A percentile compares a stretch with the other conserved stretches of the same genome.
Conservation (phyloP, 2,888 invertebrate species). For the Drepanosiphum platanoidis region DNA sequence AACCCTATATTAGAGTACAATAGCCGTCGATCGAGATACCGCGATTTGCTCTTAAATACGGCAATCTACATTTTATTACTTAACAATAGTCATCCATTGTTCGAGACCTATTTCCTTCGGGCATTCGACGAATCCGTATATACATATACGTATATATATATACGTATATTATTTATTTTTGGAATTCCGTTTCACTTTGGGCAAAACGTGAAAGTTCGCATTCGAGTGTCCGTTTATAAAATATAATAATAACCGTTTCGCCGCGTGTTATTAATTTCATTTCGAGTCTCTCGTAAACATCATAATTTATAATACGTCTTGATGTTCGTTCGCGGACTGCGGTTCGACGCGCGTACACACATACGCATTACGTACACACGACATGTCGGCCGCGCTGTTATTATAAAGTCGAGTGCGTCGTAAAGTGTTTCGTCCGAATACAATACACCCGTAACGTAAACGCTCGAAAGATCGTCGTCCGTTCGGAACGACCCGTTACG, state of each 20-base stretch:
- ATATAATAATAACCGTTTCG: no score
- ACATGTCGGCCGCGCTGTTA: neutral
- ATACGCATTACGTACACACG: neutral
- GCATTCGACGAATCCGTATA: conserved; percentile 1
- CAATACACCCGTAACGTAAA: neutral
- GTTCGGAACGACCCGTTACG: neutral
- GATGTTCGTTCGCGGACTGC: no score
- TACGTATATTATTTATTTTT: conserved; percentile 36
- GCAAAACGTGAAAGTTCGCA: conserved; percentile 33
- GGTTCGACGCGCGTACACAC: no score
- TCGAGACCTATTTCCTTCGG: conserved; percentile 41
- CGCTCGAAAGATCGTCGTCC: neutral
- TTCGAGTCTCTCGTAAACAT: no score
- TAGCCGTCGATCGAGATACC: conserved; percentile 10
- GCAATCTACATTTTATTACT: conserved; percentile 53
- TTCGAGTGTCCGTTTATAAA: no score
- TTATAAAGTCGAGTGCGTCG: neutral
- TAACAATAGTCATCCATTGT: conserved; percentile 54
- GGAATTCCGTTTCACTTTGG: conserved; percentile 7
- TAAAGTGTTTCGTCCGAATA: neutral
- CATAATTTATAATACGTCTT: no score
- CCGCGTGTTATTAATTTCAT: no score
- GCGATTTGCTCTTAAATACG: conserved; percentile 49
- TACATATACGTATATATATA: no score
- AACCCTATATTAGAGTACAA: conserved; percentile 26